Base-by-base conservation (phyloP, 2,888 invertebrate species). In the Chloroclysta siterata region DNA sequence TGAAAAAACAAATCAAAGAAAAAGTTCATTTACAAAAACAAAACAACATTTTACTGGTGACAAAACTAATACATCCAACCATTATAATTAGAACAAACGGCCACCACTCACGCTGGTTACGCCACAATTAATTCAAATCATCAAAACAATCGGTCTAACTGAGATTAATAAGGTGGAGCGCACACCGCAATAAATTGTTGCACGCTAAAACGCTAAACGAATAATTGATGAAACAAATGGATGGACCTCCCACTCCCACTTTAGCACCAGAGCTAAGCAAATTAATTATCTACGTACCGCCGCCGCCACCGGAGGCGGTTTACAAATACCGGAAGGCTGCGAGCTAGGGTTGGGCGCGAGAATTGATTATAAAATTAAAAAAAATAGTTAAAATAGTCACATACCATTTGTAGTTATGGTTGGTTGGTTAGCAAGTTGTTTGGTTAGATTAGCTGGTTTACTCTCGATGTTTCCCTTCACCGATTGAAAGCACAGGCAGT, bases 151-250 rank as follows among this genome's bases (percentile, higher is more conserved):
- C 63, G 66, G 70, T 76, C 77, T 78, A 79, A 74, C 72, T 52
- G 69, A 71, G 77, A 84, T 83, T 82, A 82, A 85, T 84, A 70
- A 80, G 83, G 83, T 78, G 78, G 78, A 77, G 72, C 74, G 75
- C 73, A 71, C 64, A 73, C 60, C 75, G 72, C 74, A 75, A 81
- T 84, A 82, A 85, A 85, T 87, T 69, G 72, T 64, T 60, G 65
- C 68, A 76, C 76, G 46, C 46, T 46, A 46, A 46, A 46, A 46
- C 46, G 78, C 77, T 82, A 82, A 84, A 83, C 84, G 84, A 87
- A 86, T 87, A 87, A 89, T 88, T 86, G 87, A 86, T 87, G 84
- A 80, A 81, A 83, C 83, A 84, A 88, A 87, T 83, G 83, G 78
- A 75, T 75, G 74, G 46, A 17, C 17, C 46, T 64, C 60, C 63